Evolutionary conservation across 23 tunicate species (phyloP).

Genomic region (Styela plicata): DNA sequence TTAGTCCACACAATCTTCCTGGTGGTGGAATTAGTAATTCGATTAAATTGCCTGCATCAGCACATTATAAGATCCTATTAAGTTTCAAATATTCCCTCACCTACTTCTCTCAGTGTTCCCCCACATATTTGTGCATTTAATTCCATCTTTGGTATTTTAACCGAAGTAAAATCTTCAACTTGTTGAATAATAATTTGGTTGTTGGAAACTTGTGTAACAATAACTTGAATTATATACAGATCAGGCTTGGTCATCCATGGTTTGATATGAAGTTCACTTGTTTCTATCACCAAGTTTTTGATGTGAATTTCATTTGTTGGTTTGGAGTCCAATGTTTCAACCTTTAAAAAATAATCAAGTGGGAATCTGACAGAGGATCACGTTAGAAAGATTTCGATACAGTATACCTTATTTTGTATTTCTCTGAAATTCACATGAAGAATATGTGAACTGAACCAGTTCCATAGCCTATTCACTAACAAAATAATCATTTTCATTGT

Average conservation of each 20-base stretch:
- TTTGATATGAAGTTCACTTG: neutral
- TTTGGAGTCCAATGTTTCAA: neutral
- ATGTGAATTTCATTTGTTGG: neutral
- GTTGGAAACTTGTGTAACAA: neutral
- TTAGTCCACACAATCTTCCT: neutral
- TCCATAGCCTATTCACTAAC: too few relatives aligned
- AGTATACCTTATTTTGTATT: too few relatives aligned
- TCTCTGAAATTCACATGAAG: too few relatives aligned
- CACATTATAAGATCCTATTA: neutral
- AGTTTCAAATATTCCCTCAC: neutral
- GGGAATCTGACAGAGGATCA: too few relatives aligned
- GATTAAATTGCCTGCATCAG: too few relatives aligned
- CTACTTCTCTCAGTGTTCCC: constrained; percentile 8
- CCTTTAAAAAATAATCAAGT: neutral
- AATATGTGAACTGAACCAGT: too few relatives aligned
- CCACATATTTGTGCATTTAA: constrained; percentile 16
- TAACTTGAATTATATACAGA: constrained; percentile 2
- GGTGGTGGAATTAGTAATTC: too few relatives aligned
- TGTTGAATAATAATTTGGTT: neutral
- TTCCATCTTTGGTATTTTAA: neutral
- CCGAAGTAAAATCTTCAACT: constrained; percentile 2
- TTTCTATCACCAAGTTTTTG: neutral
- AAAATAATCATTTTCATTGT: too few relatives aligned
- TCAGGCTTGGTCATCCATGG: neutral
- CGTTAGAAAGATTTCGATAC: too few relatives aligned